These are phyloP conservation scores for Dendrocincla tyrannina DNA, from an alignment of 2,797 vertebrate genomes.

Conservation along the genomic window DNA sequence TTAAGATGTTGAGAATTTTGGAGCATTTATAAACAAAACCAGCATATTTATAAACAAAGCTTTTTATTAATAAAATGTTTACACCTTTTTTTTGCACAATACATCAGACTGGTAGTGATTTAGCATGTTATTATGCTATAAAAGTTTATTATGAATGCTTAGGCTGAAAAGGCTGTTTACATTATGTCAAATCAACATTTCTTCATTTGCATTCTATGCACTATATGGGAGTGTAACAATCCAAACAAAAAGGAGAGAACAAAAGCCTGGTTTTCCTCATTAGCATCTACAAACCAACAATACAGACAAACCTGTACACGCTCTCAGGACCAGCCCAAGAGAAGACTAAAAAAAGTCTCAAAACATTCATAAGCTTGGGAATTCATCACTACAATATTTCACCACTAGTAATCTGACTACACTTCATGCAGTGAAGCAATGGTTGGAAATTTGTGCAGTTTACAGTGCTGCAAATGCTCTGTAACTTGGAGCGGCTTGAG, in stretches of 20 bases:
- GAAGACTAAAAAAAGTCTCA: slow-evolving; percentile 75
- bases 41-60: slow-evolving; percentile 72
- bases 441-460: slow-evolving; percentile 40
- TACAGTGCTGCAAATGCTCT: slow-evolving; percentile 51
- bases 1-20: slow-evolving; percentile 12
- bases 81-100: slow-evolving; percentile 72
- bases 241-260: slow-evolving; percentile 53
- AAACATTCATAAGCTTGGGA: slow-evolving; percentile 72
- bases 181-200: slow-evolving; percentile 60
- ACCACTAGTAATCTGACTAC: slow-evolving; percentile 57
- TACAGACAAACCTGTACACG: slow-evolving; percentile 77
- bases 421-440: slow-evolving; percentile 66
- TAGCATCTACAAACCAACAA: slow-evolving; percentile 74
- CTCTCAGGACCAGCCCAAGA: slow-evolving; percentile 93
- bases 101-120: slow-evolving; percentile 70
- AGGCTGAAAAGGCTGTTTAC: slow-evolving; percentile 64
- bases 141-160: slow-evolving; percentile 64
- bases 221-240: slow-evolving; percentile 36
- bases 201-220: slow-evolving; percentile 47
- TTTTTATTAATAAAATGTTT: slow-evolving; percentile 82
- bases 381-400: slow-evolving; percentile 51
- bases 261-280: slow-evolving; percentile 63
- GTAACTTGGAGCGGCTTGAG: slow-evolving; percentile 43
- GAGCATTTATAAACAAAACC: slow-evolving; percentile 56
- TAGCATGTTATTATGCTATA: slow-evolving; percentile 68